Evolutionary conservation across 2,797 vertebrate species (phyloP).

Genomic region (Mionectes olivaceus): DNA sequence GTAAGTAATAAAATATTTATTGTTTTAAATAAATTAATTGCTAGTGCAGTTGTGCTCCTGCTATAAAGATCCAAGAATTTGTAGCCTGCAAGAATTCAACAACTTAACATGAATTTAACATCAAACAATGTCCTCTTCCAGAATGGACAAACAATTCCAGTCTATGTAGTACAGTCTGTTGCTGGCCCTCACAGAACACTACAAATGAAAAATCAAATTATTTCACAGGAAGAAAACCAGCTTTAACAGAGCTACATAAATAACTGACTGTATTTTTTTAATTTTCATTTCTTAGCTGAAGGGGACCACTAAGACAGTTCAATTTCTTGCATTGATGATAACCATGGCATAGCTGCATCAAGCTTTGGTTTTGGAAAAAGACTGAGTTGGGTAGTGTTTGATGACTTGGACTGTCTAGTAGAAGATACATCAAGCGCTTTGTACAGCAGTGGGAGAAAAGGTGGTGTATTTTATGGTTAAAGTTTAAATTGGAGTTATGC

Average conservation of each 20-base stretch:
- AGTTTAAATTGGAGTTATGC: not conserved
- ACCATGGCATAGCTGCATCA: not conserved
- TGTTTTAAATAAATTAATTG: not conserved
- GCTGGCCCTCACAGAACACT: conserved; percentile 76
- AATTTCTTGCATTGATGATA: not conserved
- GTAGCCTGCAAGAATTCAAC: not conserved
- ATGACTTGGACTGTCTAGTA: not conserved
- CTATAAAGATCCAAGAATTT: not conserved
- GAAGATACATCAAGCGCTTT: not conserved
- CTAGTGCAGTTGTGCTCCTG: not conserved
- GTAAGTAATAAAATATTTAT: conserved; percentile 24
- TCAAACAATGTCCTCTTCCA: not conserved
- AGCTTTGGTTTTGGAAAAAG: not conserved
- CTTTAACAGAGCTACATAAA: not conserved
- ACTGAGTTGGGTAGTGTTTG: not conserved
- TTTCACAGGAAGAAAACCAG: not conserved
- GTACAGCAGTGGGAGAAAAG: not conserved
- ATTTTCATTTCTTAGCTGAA: not conserved
- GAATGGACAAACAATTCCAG: not conserved
- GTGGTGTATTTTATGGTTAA: not conserved
- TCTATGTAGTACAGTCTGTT: not conserved
- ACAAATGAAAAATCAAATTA: conserved; percentile 52
- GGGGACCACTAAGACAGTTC: not conserved
- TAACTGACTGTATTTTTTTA: not conserved
- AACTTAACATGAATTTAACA: not conserved